Conservation (phyloP, 2,797 vertebrate genomes). For the Enoplosus armatus region DNA sequence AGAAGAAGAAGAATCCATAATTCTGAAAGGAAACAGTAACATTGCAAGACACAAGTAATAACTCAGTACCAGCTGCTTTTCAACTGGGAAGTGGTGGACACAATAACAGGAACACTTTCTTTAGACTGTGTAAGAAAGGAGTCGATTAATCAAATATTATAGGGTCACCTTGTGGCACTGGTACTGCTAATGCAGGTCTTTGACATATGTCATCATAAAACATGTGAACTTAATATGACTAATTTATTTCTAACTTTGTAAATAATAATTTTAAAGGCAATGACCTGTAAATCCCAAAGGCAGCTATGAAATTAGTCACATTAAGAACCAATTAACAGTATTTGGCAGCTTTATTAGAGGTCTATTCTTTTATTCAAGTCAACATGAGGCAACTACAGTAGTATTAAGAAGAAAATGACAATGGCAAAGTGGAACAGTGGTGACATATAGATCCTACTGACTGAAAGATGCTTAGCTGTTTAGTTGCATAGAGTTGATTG, state of each 20-base stretch:
- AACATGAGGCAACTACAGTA: neutral
- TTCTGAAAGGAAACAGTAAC: constrained; percentile 48
- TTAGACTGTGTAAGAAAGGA: neutral
- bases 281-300: neutral
- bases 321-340: neutral
- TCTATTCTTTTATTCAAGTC: neutral
- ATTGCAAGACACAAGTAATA: constrained; percentile 42
- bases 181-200: constrained; percentile 3
- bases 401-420: neutral
- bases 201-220: neutral
- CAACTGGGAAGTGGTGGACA: neutral
- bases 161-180: neutral
- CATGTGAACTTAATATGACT: neutral
- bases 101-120: neutral
- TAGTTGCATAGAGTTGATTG: neutral
- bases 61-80: constrained; percentile 38
- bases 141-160: neutral
- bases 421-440: neutral
- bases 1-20: constrained; percentile 48
- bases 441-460: neutral
- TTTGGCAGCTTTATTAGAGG: constrained; percentile 2
- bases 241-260: neutral
- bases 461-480: neutral
- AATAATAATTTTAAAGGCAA: neutral
- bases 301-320: neutral